Base-by-base conservation (phyloP, 37 sponge, comb jelly and placozoan genomes). In the Crambe crambe region DNA sequence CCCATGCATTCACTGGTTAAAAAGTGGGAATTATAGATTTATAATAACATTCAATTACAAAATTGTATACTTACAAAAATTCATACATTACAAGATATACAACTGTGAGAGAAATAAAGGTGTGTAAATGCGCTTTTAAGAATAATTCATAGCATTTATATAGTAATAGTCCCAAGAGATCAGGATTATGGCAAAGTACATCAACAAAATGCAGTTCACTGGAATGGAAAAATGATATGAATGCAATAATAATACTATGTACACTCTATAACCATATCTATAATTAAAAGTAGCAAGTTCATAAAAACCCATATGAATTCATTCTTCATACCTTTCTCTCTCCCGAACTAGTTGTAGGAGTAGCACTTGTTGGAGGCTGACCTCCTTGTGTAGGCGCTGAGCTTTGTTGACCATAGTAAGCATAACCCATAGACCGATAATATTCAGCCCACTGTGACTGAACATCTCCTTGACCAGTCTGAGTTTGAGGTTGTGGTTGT, bases 381-480 rank as follows among this genome's bases (percentile, higher is more conserved):
- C 34, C 35, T 8, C 34, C 31, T 40, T 9, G 37, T 15, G 70
- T 15, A 2, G 2, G 29, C 15, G 75, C 37, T 74, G n/a, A n/a
- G n/a, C n/a, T n/a, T 56, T 78, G 87, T 42, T 77, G 83, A 12
- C 56, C 68, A 32, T 87, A 87, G 59, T 83, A 89, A 22, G 78
- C 35, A 54, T 89, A 88, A 15, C 89, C 89, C 22, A 86, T 38
- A 66, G 92, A 90, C 27, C 96, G 73, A 61, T 94, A 96, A 73
- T 96, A 96, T 62, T 96, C 97, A 0, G 94, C 94, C 97, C 97
- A 96, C 79, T 95, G 96, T 37, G 96, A 86, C 37, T 88, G 85
- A 21, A 84, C n/a, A 59, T 95, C 90, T 25, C 60, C 62, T 37
- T 40, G 71, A 32, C 54, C 77, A 18, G 23, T 44, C 75, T 37